A percentile compares a stretch with the other conserved stretches of the same genome.
These are phyloP conservation scores for Pachyseris speciosa DNA, from an alignment of 64 coral and sea anemone genomes.

Conservation along the genomic window DNA sequence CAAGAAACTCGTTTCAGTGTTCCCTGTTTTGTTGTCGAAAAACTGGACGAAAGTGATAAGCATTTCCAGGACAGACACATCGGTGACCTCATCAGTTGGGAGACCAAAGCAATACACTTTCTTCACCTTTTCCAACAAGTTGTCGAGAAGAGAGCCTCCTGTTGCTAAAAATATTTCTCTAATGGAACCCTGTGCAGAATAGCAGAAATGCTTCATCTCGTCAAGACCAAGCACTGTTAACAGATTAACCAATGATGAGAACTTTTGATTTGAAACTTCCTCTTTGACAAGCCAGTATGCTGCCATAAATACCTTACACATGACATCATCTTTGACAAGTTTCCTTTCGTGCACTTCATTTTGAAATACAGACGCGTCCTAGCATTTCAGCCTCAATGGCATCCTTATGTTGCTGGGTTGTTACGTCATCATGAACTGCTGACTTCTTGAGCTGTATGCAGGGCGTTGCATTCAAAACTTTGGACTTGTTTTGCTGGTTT, in stretches of 20 bases:
- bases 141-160: neutral
- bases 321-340: conserved; percentile 47
- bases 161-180: conserved; percentile 43
- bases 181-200: conserved; percentile 15
- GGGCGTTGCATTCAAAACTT: neutral
- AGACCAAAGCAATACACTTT: conserved; percentile 17
- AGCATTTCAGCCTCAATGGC: conserved; percentile 42
- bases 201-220: conserved; percentile 41
- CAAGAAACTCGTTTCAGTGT: too few species aligned
- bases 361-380: conserved; percentile 34
- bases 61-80: conserved; percentile 45
- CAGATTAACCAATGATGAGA: conserved; percentile 26
- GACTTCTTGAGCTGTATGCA: neutral
- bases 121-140: conserved; percentile 11
- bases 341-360: conserved; percentile 47
- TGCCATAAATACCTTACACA: conserved; percentile 38
- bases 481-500: neutral
- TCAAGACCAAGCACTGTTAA: conserved; percentile 11
- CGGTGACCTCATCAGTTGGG: conserved; percentile 35
- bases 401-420: conserved; percentile 25
- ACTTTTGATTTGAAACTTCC: conserved; percentile 33
- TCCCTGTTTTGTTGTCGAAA: too few species aligned
- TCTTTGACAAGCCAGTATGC: conserved; percentile 47
- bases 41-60: conserved; percentile 48
- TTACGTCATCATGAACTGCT: neutral